Evolutionary conservation across 2,113 vertebrate genomes (phyloP).

Genomic region (Mionectes macconnelli): DNA sequence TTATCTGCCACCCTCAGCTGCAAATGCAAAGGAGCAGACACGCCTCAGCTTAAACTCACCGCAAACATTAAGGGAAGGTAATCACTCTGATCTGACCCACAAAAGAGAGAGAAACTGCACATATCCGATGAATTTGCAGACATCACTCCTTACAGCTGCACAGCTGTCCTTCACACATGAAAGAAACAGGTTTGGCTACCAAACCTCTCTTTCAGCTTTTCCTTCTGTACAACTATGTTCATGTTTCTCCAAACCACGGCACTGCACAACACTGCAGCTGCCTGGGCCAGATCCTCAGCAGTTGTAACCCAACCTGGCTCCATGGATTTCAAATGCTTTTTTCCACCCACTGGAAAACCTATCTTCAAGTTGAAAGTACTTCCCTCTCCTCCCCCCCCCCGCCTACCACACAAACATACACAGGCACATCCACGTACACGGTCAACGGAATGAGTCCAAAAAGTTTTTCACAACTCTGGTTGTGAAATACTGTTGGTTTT

Average conservation of each 20-base stretch:
- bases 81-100: slow-evolving; percentile 5
- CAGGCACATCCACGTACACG: neutral
- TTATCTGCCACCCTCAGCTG: slow-evolving; percentile 25
- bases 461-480: neutral
- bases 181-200: neutral
- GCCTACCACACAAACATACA: neutral
- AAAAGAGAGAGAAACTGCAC: slow-evolving; percentile 20
- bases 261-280: neutral
- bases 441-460: slow-evolving; percentile 18
- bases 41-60: neutral
- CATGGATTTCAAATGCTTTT: neutral
- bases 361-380: slow-evolving; percentile 22
- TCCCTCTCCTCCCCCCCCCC: slow-evolving; percentile 22
- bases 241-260: neutral
- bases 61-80: slow-evolving; percentile 8
- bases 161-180: slow-evolving; percentile 55
- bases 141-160: neutral
- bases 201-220: neutral
- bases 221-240: neutral
- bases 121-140: neutral
- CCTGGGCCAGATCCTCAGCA: neutral
- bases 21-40: neutral
- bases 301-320: neutral
- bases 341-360: slow-evolving; percentile 8
- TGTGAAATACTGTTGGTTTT: neutral